These are phyloP conservation scores for Phalacrocorax aristotelis DNA, from an alignment of 2,113 vertebrate genomes.

Conservation along the genomic window DNA sequence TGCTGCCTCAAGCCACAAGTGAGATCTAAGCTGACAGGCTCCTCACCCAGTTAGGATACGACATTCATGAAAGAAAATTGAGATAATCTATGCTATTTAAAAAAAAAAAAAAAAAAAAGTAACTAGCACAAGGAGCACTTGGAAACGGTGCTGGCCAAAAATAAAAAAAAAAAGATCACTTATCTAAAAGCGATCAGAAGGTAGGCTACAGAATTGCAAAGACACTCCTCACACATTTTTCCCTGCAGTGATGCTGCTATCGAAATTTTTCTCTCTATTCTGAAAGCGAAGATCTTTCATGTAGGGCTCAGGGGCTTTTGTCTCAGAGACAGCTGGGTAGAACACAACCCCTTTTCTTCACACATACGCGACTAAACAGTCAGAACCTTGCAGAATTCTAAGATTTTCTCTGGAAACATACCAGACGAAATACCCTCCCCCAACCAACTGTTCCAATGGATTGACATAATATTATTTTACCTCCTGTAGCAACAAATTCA, in stretches of 20 bases:
- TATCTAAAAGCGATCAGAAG: not conserved
- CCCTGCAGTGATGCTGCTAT: not conserved
- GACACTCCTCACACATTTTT: not conserved
- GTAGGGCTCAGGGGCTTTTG: not conserved
- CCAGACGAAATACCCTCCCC: not conserved
- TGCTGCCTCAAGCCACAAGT: not conserved
- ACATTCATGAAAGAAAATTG: not conserved
- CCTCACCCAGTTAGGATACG: not conserved
- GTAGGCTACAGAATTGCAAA: not conserved
- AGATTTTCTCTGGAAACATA: slow-evolving; percentile 39
- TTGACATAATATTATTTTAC: slow-evolving; percentile 32
- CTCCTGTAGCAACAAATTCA: slow-evolving; percentile 14
- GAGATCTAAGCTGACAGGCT: not conserved
- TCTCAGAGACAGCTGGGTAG: slow-evolving; percentile 39
- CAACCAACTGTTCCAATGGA: slow-evolving; percentile 21
- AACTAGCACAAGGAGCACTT: not conserved
- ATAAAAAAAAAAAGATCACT: not conserved
- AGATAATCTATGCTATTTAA: not conserved
- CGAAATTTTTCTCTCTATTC: not conserved
- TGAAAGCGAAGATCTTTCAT: not conserved
- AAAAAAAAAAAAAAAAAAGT: not conserved
- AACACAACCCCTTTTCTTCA: not conserved
- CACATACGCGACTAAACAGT: not conserved
- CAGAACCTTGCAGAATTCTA: slow-evolving; percentile 26
- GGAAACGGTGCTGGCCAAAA: not conserved